phyloP scores from a whole-genome alignment of 1,140 invertebrate genomes.

The Bombus waltoni region DNA sequence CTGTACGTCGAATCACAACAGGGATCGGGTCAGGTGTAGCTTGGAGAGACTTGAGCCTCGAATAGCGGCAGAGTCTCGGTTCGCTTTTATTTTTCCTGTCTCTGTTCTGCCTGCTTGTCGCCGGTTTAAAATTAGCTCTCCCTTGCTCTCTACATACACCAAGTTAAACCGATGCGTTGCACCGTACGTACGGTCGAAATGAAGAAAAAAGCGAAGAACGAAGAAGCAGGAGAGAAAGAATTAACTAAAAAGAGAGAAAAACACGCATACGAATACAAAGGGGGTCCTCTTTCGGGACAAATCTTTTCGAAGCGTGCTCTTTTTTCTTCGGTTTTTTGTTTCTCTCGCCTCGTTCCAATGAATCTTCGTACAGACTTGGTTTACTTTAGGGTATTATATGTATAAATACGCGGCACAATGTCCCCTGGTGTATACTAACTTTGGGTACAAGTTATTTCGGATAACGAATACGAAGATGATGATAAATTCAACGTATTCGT shows the following conservation, averaged over 20 bases:
- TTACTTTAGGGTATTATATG: neutral
- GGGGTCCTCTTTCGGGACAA: slow-evolving; percentile 36
- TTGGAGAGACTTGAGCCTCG: neutral
- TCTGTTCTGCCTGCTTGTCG: slow-evolving; percentile 27
- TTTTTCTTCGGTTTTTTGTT: neutral
- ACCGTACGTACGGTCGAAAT: slow-evolving; percentile 6
- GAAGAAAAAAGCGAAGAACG: neutral
- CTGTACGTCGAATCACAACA: neutral
- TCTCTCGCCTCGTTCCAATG: neutral
- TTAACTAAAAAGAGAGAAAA: neutral
- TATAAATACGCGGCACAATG: neutral
- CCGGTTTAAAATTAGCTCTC: slow-evolving; percentile 62
- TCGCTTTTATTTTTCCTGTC: neutral
- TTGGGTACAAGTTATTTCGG: no score
- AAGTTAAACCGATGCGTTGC: slow-evolving; percentile 21
- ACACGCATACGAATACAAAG: neutral
- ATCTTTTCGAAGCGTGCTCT: neutral
- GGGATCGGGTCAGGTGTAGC: slow-evolving; percentile 24
- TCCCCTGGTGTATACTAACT: no score
- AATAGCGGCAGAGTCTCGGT: slow-evolving; percentile 25
- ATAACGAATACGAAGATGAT: no score
- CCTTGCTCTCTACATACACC: slow-evolving; percentile 29
- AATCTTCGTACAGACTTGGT: neutral
- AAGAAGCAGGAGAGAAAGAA: neutral
- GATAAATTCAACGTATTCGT: no score